Evolutionary conservation across 2,113 vertebrate species (phyloP).

Genomic region (Herpetotheres cachinnans): DNA sequence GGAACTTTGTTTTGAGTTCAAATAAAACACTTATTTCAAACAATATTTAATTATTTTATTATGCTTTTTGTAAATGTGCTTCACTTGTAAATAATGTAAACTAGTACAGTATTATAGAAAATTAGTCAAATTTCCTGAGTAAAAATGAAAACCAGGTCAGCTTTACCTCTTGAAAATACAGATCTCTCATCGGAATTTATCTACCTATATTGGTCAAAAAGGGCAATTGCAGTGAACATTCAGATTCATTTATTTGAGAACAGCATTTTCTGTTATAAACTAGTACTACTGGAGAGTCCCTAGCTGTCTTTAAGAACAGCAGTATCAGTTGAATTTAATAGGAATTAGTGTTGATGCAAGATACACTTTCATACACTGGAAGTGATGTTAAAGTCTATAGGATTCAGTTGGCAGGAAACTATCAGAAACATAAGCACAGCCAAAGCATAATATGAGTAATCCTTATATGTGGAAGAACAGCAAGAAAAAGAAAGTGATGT

Average conservation of each 20-base stretch:
- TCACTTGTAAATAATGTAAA: background rate
- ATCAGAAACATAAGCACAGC: background rate
- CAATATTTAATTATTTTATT: background rate
- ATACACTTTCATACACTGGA: background rate
- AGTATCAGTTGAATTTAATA: background rate
- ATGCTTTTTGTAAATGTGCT: background rate
- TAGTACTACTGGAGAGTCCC: background rate
- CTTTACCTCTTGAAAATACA: background rate
- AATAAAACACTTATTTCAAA: background rate
- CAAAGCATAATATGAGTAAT: background rate
- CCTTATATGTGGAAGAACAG: background rate
- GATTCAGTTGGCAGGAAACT: background rate
- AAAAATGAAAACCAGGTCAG: background rate
- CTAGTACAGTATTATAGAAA: background rate
- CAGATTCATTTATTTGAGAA: background rate
- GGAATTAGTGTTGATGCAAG: background rate
- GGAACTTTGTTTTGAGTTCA: background rate
- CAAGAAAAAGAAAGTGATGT: background rate
- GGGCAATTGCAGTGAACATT: background rate
- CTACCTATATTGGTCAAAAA: background rate
- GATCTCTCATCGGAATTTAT: background rate
- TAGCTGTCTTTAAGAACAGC: background rate
- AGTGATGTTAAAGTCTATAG: background rate
- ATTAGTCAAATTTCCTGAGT: background rate
- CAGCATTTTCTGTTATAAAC: background rate